Evolutionary conservation across 2,113 vertebrate genomes (phyloP).

Genomic region (Leptobrachium ailaonicum): DNA sequence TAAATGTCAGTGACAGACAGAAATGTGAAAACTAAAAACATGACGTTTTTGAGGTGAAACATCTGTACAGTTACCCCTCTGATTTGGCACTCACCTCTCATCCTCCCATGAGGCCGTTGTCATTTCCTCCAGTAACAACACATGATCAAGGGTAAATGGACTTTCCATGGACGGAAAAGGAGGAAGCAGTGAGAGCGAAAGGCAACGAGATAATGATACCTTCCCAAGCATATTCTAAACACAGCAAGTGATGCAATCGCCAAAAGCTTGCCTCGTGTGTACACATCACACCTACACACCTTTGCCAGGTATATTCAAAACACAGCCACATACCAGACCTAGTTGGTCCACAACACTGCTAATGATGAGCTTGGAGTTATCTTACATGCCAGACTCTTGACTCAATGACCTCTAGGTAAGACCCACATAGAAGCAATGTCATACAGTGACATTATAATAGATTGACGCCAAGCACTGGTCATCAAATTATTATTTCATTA

Average conservation of each 20-base stretch:
- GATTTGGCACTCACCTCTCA: conserved; percentile 37
- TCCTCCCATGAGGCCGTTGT: conserved; percentile 25
- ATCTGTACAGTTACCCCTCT: conserved; percentile 43
- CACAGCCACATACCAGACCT: not conserved
- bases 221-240: not conserved
- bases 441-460: too few species aligned
- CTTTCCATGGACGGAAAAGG: conserved; percentile 39
- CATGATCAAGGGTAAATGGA: conserved; percentile 42
- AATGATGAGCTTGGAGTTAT: not conserved
- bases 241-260: conserved; percentile 9
- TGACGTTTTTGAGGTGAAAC: conserved; percentile 15
- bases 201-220: not conserved
- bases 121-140: conserved; percentile 44
- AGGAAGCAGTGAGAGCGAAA: conserved; percentile 5
- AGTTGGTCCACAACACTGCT: not conserved
- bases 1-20: not conserved
- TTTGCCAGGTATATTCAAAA: not conserved
- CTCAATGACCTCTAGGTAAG: too few species aligned
- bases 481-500: too few species aligned
- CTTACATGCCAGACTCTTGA: too few species aligned
- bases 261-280: not conserved
- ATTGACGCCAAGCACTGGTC: too few species aligned
- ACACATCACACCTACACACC: not conserved
- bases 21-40: conserved; percentile 15
- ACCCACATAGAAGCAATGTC: too few species aligned